Percentiles rank a stretch among this genome's conserved stretches.
Conservation (phyloP, 2,888 invertebrate species). For the Mimas tiliae region DNA sequence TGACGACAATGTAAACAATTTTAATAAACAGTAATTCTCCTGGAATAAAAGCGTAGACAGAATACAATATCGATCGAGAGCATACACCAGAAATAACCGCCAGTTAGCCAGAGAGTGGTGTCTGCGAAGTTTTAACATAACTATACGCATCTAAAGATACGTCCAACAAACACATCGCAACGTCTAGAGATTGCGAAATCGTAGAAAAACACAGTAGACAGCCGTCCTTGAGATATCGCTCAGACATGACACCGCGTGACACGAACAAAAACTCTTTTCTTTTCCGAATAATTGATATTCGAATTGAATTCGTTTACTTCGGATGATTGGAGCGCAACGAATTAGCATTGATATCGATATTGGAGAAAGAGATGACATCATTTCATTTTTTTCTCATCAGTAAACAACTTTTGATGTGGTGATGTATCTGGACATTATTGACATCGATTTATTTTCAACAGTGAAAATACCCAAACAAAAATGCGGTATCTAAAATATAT, state of each 20-base stretch:
- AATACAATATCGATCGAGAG: constrained; percentile 33
- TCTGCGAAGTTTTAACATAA: constrained; percentile 41
- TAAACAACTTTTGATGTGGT: no score
- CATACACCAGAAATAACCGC: constrained; percentile 44
- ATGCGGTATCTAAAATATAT: constrained; percentile 11
- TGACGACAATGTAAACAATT: no score
- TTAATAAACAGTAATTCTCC: no score
- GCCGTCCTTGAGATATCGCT: constrained; percentile 29
- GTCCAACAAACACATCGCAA: constrained; percentile 18
- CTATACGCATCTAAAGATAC: constrained; percentile 27
- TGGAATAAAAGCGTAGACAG: constrained; percentile 11
- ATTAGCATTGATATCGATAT: neutral
- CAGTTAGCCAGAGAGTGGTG: constrained; percentile 36
- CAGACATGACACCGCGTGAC: constrained; percentile 26
- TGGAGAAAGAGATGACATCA: constrained; percentile 7
- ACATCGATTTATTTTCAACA: no score
- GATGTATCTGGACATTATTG: no score
- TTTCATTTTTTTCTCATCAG: no score
- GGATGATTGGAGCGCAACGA: neutral
- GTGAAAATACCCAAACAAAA: neutral
- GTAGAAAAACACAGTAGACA: constrained; percentile 24
- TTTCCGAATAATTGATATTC: constrained; percentile 20
- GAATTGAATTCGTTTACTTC: constrained; percentile 22
- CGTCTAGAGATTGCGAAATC: constrained; percentile 26
- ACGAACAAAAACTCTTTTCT: constrained; percentile 26